phyloP scores from a whole-genome alignment of 1,140 invertebrate species.

The Drosophila lini region DNA sequence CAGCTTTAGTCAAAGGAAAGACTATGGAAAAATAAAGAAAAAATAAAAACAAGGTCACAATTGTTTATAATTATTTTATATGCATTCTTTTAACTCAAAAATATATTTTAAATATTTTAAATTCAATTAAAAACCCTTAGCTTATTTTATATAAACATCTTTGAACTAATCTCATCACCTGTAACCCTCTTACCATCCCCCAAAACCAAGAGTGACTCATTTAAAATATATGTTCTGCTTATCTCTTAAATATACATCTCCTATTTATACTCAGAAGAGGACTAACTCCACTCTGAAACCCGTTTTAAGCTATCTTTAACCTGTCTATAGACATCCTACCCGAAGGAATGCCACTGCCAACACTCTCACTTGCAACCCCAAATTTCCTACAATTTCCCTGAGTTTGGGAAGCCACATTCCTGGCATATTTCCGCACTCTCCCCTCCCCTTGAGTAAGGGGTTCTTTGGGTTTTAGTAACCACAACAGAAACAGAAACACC shows the following conservation, averaged over 20 bases:
- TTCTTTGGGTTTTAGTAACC: slow-evolving; percentile 27
- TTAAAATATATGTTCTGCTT: not conserved
- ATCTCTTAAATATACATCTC: slow-evolving; percentile 5
- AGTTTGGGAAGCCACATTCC: slow-evolving; percentile 26
- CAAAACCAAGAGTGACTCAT: slow-evolving; percentile 4
- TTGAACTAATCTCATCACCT: not conserved
- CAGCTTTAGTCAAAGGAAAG: too few species aligned
- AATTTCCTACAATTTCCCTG: slow-evolving; percentile 33
- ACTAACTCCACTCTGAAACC: slow-evolving; percentile 6
- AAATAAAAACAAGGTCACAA: too few species aligned
- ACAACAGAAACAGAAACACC: slow-evolving; percentile 51
- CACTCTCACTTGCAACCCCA: slow-evolving; percentile 32
- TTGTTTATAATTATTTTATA: too few species aligned
- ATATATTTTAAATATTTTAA: not conserved
- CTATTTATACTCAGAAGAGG: not conserved
- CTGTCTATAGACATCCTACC: slow-evolving; percentile 14
- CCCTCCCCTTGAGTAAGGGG: not conserved
- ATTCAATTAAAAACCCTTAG: not conserved
- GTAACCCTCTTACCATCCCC: not conserved
- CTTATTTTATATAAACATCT: not conserved
- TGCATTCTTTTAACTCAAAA: not conserved
- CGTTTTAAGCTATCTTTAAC: slow-evolving; percentile 16
- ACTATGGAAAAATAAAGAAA: too few species aligned
- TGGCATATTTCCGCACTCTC: slow-evolving; percentile 30
- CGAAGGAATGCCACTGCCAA: slow-evolving; percentile 22